Evolutionary conservation across 1,140 invertebrate species (phyloP).

Genomic region (Charaxes varanes): DNA sequence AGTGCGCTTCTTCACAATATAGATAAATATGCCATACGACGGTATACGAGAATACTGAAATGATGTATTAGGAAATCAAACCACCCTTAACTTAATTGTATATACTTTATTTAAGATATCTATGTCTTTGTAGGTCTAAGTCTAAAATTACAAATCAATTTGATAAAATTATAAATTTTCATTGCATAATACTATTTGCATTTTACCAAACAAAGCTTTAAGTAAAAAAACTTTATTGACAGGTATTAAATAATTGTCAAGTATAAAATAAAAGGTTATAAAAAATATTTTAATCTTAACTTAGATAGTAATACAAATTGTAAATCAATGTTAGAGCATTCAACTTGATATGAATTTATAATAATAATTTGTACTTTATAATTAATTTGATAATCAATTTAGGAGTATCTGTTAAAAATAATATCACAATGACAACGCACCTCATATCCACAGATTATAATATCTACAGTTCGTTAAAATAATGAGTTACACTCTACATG

Average conservation of each 20-base stretch:
- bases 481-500: background rate
- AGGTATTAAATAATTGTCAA: slow-evolving; percentile 7
- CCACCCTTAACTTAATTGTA: background rate
- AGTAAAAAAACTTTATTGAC: slow-evolving; percentile 9
- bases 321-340: background rate
- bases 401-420: slow-evolving; percentile 10
- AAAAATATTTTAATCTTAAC: slow-evolving; percentile 16
- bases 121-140: slow-evolving; percentile 2
- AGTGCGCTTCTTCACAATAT: too few species aligned
- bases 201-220: too few species aligned
- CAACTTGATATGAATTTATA: slow-evolving; percentile 10
- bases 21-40: too few species aligned
- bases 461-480: background rate
- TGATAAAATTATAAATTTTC: slow-evolving; percentile 8
- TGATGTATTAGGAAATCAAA: background rate
- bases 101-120: slow-evolving; percentile 17
- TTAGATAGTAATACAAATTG: slow-evolving; percentile 7
- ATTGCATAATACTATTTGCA: slow-evolving; percentile 17
- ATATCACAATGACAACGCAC: slow-evolving; percentile 13
- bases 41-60: too few species aligned
- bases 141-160: slow-evolving; percentile 13
- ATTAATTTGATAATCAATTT: slow-evolving; percentile 3
- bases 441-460: background rate
- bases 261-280: slow-evolving; percentile 13
- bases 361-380: slow-evolving; percentile 17